Evolutionary conservation across 2,888 invertebrate genomes (phyloP).

Genomic region (Autographa pulchrina): DNA sequence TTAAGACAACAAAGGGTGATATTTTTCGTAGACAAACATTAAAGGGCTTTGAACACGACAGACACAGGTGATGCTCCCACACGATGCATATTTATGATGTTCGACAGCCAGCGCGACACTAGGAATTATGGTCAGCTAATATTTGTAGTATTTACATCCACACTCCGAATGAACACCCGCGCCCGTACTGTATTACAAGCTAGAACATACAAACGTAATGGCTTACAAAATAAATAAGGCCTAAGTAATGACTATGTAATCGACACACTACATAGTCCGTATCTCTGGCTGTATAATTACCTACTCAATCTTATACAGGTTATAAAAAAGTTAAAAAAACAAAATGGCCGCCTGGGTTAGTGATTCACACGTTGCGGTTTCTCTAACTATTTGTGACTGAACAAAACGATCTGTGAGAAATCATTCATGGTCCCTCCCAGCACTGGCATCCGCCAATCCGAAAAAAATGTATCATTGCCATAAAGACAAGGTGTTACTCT

Average conservation of each 20-base stretch:
- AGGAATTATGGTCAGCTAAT: slow-evolving; percentile 78
- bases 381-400: slow-evolving; percentile 73
- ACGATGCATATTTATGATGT: slow-evolving; percentile 87
- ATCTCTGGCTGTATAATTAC: slow-evolving; percentile 53
- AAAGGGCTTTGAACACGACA: slow-evolving; percentile 80
- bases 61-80: slow-evolving; percentile 79
- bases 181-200: slow-evolving; percentile 20
- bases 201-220: slow-evolving; percentile 15
- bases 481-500: slow-evolving; percentile 72
- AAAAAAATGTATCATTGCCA: slow-evolving; percentile 69
- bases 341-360: slow-evolving; percentile 61
- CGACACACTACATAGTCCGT: slow-evolving; percentile 34
- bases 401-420: slow-evolving; percentile 63
- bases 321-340: slow-evolving; percentile 53
- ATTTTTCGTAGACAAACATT: slow-evolving; percentile 86
- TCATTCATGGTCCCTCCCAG: slow-evolving; percentile 68
- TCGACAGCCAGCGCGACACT: slow-evolving; percentile 81
- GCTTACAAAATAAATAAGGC: slow-evolving; percentile 21
- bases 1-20: slow-evolving; percentile 83
- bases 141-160: slow-evolving; percentile 77
- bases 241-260: slow-evolving; percentile 35
- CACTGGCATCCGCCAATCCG: slow-evolving; percentile 72
- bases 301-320: slow-evolving; percentile 59
- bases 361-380: slow-evolving; percentile 77
- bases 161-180: slow-evolving; percentile 59